Evolutionary conservation across 30 jellyfish, hydroid and myxozoan species (phyloP), one percentile per base, ranked within the genome.

Genomic region (Morbakka virulenta): DNA sequence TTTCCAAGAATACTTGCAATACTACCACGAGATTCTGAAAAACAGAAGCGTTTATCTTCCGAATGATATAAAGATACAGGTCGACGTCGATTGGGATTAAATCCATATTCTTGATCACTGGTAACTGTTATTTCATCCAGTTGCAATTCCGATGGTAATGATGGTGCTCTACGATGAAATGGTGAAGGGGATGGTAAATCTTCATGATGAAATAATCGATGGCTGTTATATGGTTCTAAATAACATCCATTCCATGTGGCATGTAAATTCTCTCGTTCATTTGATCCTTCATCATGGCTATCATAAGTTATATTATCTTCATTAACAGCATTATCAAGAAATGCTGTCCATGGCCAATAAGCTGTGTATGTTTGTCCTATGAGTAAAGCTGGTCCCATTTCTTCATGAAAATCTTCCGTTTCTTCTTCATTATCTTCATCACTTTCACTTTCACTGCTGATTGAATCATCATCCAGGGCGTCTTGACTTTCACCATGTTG

Each of bases 31-130:
- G n/a, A n/a, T n/a, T n/a, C n/a, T 11, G 72, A 34, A 26, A 65
- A 22, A 2, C 24, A 24, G 12, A 22, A 69, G 9, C 67, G 35
- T 28, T 49, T 36, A n/a, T 72, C 90, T 9, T 72, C 41, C 4
- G 96, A 69, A 14, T 87, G 75, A 71, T 81, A 88, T 1, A 88
- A 79, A 17, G 97, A 88, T 2, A 88, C 63, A 2, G 88, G 73
- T 52, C 83, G 69, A 20, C 32, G 30, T 47, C 98, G 63, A 30
- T 67, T 73, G 12, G 91, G 96, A 74, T 91, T 91, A 36, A 91
- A 91, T 2, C 98, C 98, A 49, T 91, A 91, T 62, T 91, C 98
- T 35, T 76, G 85, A 52, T 91, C 90, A 30, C 80, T 80, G 17
- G 67, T 83, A 28, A 91, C 30, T 11, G 72, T 73, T 22, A 91